Base-by-base conservation (phyloP, 2,113 vertebrate genomes). In the Drymodes brunneopygia region DNA sequence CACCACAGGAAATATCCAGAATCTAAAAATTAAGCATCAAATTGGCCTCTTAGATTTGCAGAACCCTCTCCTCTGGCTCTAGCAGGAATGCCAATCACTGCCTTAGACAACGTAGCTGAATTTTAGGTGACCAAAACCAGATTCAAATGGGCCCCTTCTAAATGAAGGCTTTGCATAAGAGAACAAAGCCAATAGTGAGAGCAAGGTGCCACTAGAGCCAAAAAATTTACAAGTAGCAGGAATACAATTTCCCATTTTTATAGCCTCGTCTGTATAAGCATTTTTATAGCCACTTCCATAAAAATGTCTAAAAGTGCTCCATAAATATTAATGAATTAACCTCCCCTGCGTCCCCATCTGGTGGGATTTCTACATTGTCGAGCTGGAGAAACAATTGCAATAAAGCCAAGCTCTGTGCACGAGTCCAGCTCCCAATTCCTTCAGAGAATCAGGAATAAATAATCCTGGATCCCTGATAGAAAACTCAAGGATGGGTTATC, bases 301-400 rank as follows among this genome's bases (percentile, higher is more conserved):
- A 92, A 88, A 91, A 21, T 69, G 89, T 91, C 77, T 72, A 50
- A 77, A 84, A 78, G 82, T 44, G 31, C 53, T 54, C 72, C 31
- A 84, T 91, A 95, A 95, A 94, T 92, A 95, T 89, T 92, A 95
- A 94, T 92, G 62, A 94, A 95, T 95, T 97, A 95, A 65, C 78
- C 57, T 84, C 42, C 44, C 42, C 72, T 88, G 74, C 15, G 33
- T 75, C 40, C 61, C 29, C 73, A 35, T 65, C 72, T 33, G 73
- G 61, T 48, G 73, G 45, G 18, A 40, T 79, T 89, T 94, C 84
- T 45, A 56, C 58, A 42, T 56, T 71, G 84, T 42, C 61, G 27
- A 61, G 45, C 36, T 57, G 66, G 53, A 89, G 81, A 96, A 95
- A 94, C 66, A 92, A 65, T 45, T 89, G 74, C 56, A 96, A 51